Evolutionary conservation across 2,113 vertebrate genomes (phyloP), one percentile per base, ranked within the genome.

Genomic region (Propithecus coquereli): DNA sequence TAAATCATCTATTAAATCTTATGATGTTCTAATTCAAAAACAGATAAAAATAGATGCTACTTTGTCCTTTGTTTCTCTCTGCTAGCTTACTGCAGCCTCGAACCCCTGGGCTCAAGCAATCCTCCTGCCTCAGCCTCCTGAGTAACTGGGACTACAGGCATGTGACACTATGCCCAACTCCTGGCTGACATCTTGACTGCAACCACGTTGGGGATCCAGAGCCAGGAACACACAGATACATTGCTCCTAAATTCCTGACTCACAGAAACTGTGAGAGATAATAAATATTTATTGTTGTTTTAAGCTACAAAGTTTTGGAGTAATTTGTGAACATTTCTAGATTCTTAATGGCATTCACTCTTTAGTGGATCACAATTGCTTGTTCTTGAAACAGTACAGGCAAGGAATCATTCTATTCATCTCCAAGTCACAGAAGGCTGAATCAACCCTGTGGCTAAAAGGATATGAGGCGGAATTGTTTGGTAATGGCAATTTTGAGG

Each of bases 401-500:
- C 23, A 63, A 81, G 3, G 13, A 89, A 74, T 61, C 84, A 68
- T 76, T 83, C 27, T 52, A 32, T 81, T 89, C 73, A 97, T 71
- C 76, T 84, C 83, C 87, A 94, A 43, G 30, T 61, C 59, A 90
- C 32, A 40, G 65, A 59, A 66, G 85, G 47, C 12, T 52, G 86
- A 50, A 96, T 20, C 68, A 93, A 3, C 4, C 65, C 91, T 2
- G 30, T 4, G 27, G n/a, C 82, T 43, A 89, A 85, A 90, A 97
- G 90, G 70, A 96, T 6, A 20, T 65, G 32, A 8, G 37, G 80
- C 5, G 95, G 96, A 40, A 98, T 94, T 17, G 2, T 87, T 84
- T 84, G 91, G 40, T 94, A 97, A 92, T 98, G 97, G 84, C 97
- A 96, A 0, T 65, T 54, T 80, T 94, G 84, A 80, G 54, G 71